phyloP scores from a whole-genome alignment of 2,113 vertebrate species.

The Phocoena sinus region DNA sequence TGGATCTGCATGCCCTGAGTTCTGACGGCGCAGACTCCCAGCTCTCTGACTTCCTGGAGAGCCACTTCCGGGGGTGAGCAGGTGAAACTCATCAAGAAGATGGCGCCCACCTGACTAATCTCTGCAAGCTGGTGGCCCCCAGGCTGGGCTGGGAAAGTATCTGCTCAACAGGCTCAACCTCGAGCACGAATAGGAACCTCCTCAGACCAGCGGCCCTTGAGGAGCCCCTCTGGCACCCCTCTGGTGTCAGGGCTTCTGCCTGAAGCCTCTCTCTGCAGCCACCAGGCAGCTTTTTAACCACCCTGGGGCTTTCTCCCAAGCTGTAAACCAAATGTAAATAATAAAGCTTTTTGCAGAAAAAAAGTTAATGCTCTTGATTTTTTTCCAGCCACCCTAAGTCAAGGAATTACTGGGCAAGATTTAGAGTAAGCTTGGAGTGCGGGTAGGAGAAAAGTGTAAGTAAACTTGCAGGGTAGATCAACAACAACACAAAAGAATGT shows the following conservation, averaged over 20 bases:
- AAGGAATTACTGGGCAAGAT: background rate
- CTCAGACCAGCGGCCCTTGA: background rate
- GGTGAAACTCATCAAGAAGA: background rate
- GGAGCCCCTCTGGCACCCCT: background rate
- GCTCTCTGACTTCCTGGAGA: background rate
- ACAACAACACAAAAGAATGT: background rate
- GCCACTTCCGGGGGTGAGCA: background rate
- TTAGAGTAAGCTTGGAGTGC: background rate
- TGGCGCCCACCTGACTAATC: background rate
- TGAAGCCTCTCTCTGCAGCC: background rate
- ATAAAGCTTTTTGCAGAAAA: background rate
- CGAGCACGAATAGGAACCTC: background rate
- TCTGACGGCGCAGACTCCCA: background rate
- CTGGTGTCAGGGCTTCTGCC: background rate
- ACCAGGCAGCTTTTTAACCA: background rate
- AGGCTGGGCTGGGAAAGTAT: background rate
- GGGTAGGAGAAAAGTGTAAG: background rate
- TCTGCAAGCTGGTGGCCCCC: background rate
- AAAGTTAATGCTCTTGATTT: background rate
- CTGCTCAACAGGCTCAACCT: background rate
- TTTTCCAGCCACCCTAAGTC: background rate
- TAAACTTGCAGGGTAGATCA: background rate
- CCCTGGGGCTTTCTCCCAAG: background rate
- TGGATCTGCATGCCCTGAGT: background rate
- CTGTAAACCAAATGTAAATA: background rate